Conservation (phyloP, 1,140 invertebrate species). For the Drosophila miranda region DNA sequence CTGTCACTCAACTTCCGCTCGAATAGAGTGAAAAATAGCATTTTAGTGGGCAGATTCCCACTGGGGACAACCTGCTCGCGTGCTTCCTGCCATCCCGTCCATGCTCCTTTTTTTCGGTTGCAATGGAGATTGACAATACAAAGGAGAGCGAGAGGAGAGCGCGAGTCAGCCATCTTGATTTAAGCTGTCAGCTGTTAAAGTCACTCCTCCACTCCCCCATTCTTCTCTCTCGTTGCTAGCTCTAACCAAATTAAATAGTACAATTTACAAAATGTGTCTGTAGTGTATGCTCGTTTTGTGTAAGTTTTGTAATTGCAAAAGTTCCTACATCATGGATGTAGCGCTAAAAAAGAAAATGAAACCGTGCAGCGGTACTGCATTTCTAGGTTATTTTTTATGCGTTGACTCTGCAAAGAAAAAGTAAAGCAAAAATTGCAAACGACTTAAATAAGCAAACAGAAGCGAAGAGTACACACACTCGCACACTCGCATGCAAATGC, state of each 20-base stretch:
- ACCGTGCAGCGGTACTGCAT: slow-evolving; percentile 33
- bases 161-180: slow-evolving; percentile 48
- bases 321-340: slow-evolving; percentile 35
- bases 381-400: slow-evolving; percentile 73
- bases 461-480: slow-evolving; percentile 31
- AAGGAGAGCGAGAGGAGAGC: slow-evolving; percentile 11
- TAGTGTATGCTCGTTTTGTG: slow-evolving; percentile 13
- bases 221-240: not conserved
- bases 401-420: slow-evolving; percentile 56
- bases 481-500: slow-evolving; percentile 20
- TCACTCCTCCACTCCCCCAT: not conserved
- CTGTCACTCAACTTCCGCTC: slow-evolving; percentile 76
- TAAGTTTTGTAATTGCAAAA: slow-evolving; percentile 74
- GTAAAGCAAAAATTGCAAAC: slow-evolving; percentile 71
- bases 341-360: slow-evolving; percentile 25
- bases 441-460: slow-evolving; percentile 77
- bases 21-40: slow-evolving; percentile 79
- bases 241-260: slow-evolving; percentile 43
- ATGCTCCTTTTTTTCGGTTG: slow-evolving; percentile 3
- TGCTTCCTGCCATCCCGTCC: slow-evolving; percentile 3
- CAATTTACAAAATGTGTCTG: slow-evolving; percentile 35
- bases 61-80: slow-evolving; percentile 28
- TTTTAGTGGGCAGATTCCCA: slow-evolving; percentile 65
- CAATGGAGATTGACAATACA: slow-evolving; percentile 56
- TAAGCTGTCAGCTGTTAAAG: slow-evolving; percentile 49